Percentiles rank a stretch among this genome's conserved stretches.
Conservation (phyloP, 1,140 invertebrate species). For the Aphaenogaster floridana region DNA sequence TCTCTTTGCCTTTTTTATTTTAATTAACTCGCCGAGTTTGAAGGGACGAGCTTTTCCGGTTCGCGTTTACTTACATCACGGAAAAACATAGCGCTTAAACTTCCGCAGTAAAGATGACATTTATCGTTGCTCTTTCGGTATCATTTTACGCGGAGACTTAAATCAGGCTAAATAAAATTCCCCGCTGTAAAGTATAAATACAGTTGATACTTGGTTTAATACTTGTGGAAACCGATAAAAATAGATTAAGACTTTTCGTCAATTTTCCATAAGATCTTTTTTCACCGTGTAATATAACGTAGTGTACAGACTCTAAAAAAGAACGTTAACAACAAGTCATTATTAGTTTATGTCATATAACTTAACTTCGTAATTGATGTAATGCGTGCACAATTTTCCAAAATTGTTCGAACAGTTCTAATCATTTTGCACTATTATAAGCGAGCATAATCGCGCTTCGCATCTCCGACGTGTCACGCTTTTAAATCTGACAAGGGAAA, state of each 20-base stretch:
- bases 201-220: neutral
- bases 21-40: slow-evolving; percentile 33
- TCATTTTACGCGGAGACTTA: neutral
- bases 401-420: neutral
- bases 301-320: neutral
- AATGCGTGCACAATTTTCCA: neutral
- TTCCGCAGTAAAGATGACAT: neutral
- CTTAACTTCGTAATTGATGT: neutral
- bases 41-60: slow-evolving; percentile 19
- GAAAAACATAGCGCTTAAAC: neutral
- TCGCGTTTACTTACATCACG: neutral
- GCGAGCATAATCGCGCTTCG: neutral
- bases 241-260: neutral
- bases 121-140: neutral
- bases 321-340: neutral
- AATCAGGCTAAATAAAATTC: neutral
- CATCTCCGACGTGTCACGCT: neutral
- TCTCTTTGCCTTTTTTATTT: slow-evolving; percentile 11
- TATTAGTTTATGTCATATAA: neutral
- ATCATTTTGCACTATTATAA: neutral
- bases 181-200: too few relatives aligned
- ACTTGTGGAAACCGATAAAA: neutral
- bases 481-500: neutral
- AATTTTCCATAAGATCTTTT: neutral
- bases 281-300: neutral